phyloP scores from a whole-genome alignment of 1,140 invertebrate species.

The Hydropsyche tenuis region DNA sequence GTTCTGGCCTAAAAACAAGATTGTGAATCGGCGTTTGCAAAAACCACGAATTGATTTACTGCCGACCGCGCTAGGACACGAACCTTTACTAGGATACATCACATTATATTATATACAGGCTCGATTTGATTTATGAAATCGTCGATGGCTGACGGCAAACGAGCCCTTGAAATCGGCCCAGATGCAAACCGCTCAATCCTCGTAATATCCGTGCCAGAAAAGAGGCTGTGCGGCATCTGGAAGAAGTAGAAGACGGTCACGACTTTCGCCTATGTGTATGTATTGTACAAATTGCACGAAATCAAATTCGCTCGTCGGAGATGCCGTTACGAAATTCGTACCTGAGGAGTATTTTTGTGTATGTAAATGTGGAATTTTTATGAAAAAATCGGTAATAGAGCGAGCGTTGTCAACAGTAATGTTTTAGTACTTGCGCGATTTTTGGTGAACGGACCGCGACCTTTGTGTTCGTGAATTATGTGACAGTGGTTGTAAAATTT shows the following conservation, averaged over 20 bases:
- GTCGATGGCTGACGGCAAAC: not conserved
- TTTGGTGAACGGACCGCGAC: too few relatives aligned
- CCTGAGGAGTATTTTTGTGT: not conserved
- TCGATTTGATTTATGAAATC: constrained; percentile 33
- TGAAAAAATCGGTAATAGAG: not conserved
- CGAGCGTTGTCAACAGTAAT: too few relatives aligned
- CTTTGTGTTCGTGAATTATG: too few relatives aligned
- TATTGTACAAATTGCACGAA: constrained; percentile 32
- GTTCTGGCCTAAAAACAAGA: too few relatives aligned
- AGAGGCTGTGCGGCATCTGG: too few relatives aligned
- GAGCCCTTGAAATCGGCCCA: constrained; percentile 33
- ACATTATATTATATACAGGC: too few relatives aligned
- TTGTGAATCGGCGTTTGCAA: not conserved
- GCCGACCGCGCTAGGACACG: not conserved
- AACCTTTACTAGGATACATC: not conserved
- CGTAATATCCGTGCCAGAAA: too few relatives aligned
- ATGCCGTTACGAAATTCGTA: not conserved
- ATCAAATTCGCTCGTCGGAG: constrained; percentile 11
- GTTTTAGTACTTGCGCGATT: too few relatives aligned
- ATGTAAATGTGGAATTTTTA: not conserved
- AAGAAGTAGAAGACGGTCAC: constrained; percentile 20
- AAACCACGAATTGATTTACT: constrained; percentile 9
- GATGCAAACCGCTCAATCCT: not conserved
- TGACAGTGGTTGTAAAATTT: too few relatives aligned
- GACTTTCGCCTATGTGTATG: constrained; percentile 7